Conservation (phyloP, 2,888 invertebrate species). For the Rhimphoctona megacephalus region DNA sequence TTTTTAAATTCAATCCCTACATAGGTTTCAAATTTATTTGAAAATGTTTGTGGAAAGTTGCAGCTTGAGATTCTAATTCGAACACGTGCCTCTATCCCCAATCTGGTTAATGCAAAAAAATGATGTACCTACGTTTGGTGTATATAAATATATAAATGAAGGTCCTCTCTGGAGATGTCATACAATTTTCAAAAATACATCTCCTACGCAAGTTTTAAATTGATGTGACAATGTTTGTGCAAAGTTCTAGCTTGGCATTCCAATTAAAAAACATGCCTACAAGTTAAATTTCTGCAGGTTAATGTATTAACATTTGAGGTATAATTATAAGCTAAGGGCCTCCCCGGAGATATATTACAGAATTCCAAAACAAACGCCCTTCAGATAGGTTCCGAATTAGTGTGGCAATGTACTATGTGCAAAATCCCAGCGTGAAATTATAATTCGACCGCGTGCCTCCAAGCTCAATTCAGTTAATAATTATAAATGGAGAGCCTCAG, state of each 20-base stretch:
- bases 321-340: not conserved
- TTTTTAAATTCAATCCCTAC: not conserved
- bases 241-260: not conserved
- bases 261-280: too few species aligned
- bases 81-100: not conserved
- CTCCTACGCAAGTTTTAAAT: not conserved
- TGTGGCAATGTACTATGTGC: not conserved
- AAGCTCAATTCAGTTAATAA: not conserved
- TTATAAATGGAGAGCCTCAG: not conserved
- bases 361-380: not conserved
- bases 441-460: not conserved
- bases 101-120: not conserved
- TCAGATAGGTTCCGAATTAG: not conserved
- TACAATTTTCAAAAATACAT: not conserved
- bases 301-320: too few species aligned
- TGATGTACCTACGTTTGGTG: not conserved
- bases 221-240: not conserved
- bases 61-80: not conserved
- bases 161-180: not conserved
- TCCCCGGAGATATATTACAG: not conserved
- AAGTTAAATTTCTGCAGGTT: too few species aligned
- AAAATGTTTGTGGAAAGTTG: not conserved
- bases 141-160: not conserved
- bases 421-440: not conserved
- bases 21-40: not conserved